Conservation (phyloP, 2,113 vertebrate species). For the Gopherus evgoodei region DNA sequence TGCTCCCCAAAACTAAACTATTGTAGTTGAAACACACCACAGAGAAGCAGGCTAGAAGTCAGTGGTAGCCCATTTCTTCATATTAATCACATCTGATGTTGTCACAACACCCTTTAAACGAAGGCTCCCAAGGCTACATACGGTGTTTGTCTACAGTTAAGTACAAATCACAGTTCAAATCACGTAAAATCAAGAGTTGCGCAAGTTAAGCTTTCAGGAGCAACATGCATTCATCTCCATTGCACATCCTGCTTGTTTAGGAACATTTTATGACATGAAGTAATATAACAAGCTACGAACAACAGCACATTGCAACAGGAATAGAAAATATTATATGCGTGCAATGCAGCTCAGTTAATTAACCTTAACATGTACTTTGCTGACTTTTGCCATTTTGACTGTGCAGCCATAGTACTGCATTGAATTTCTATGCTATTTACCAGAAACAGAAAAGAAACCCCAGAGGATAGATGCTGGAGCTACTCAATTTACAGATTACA, state of each 20-base stretch:
- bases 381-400: accelerated
- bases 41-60: too few species aligned
- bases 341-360: accelerated
- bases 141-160: neutral
- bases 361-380: neutral
- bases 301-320: accelerated
- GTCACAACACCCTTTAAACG: too few species aligned
- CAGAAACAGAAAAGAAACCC: neutral
- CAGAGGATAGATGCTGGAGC: accelerated
- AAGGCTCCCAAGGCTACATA: neutral
- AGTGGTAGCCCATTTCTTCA: too few species aligned
- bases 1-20: neutral
- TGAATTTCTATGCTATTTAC: accelerated
- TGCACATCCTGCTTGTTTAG: neutral
- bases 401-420: accelerated
- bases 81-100: too few species aligned
- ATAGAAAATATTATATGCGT: neutral
- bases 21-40: neutral
- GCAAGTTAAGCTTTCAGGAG: neutral
- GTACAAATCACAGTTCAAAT: neutral
- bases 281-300: neutral
- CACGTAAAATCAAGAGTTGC: neutral
- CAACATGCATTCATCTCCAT: neutral
- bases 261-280: neutral
- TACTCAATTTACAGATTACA: accelerated